Evolutionary conservation across 2,113 vertebrate genomes (phyloP), one percentile per base, ranked within the genome.

Genomic region (Callocephalon fimbriatum): DNA sequence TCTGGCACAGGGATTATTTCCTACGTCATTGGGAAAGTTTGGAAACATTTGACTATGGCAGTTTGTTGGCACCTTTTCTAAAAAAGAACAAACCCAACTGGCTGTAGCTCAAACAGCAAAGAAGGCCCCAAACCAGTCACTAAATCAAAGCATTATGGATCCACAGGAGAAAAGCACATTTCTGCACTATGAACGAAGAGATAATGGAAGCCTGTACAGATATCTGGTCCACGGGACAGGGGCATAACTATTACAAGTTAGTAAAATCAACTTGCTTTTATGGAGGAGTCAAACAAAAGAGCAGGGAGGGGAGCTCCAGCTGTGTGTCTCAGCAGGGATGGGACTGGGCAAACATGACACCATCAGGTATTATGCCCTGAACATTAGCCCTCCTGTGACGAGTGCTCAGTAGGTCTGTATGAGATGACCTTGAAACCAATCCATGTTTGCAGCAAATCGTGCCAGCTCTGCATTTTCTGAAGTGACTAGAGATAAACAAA

Each of bases 51-150:
- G 58, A 68, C 61, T 78, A 32, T 0, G 4, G 15, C 4, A 18
- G 31, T 87, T 87, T 92, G 76, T 68, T 81, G 82, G 84, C 58
- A 56, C 13, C 56, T 35, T 95, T 87, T 94, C 85, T 93, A 88
- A 77, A 42, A 89, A 48, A 93, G 35, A 29, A 53, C 63, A 94
- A 75, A 23, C 5, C 22, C 44, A 59, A 90, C 51, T 37, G 70
- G 63, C 35, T 74, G 51, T 6, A 38, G 59, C 27, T 94, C 66
- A 80, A 48, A 89, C 45, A 91, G 82, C 22, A 79, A 66, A 70
- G n/a, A 44, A 72, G 56, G 76, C 70, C 61, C 67, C 72, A 65
- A 19, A 72, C 5, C 21, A 71, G 44, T 40, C 44, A 85, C 56
- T 80, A 72, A 86, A 91, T 31, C 54, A 47, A 68, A 78, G 31